Evolutionary conservation across 2,888 invertebrate species (phyloP), one percentile per base, ranked within the genome.

Genomic region (Cantharis nigra): DNA sequence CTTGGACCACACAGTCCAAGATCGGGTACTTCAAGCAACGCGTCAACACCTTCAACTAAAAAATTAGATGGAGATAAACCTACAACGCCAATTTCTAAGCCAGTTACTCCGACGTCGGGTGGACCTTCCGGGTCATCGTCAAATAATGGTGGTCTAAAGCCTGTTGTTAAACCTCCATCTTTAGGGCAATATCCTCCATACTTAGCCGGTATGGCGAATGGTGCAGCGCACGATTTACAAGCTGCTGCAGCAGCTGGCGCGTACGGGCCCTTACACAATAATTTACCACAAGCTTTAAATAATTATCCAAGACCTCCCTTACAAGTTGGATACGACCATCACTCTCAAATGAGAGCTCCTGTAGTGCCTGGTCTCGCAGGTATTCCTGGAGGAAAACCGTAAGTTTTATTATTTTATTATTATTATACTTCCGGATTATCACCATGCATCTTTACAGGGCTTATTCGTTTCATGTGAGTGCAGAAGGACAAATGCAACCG

Each of bases 381-480:
- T 11, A 93, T 95, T 82, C 94, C 95, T 76, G 95, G 95, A 79
- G 96, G 96, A 85, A 96, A 96, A 90, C 95, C 96, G 95, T 96
- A 91, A 94, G 95, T 94, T 28, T 0, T 3, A 28, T 9, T 23
- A n/a, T n/a, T 69, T n/a, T 2, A 4, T 33, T 9, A 30, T 26
- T 9, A 30, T 26, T 10, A 64, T 10, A 0, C 3, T 18, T 64
- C 18, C 64, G 5, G 7, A 64, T 64, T 64, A n/a, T n/a, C 20
- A 64, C 11, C 5, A 9, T 13, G 3, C 5, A 64, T 64, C 13
- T 64, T 92, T 93, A n/a, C 91, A 97, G 97, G 82, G 97, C 97
- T 4, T 98, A 98, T 89, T 97, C 97, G 83, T 97, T 97, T 91
- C 97, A 97, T 90, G 96, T 97, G 84, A 96, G 94, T 80, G 95